phyloP scores from a whole-genome alignment of 2,888 invertebrate species.

The Ophion ellenae region DNA sequence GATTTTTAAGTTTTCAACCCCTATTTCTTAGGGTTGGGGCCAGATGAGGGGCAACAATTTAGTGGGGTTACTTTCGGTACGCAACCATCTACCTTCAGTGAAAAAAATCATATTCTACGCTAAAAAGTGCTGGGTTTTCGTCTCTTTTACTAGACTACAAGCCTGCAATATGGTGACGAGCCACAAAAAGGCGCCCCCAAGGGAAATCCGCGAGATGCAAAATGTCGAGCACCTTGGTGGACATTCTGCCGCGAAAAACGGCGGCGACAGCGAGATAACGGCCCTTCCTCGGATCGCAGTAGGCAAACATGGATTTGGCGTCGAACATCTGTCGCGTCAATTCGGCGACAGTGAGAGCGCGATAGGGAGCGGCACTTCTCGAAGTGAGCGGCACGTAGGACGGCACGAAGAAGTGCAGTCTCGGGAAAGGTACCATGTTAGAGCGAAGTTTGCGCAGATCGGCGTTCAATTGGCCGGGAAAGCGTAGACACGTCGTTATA shows the following conservation, averaged over 20 bases:
- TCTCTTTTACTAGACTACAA: too few relatives aligned
- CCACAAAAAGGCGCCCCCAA: constrained; percentile 1
- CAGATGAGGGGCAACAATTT: too few relatives aligned
- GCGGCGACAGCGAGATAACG: constrained; percentile 89
- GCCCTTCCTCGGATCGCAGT: constrained; percentile 88
- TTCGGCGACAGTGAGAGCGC: constrained; percentile 87
- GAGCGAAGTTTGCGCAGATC: constrained; percentile 95
- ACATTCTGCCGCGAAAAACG: constrained; percentile 88
- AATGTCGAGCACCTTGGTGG: constrained; percentile 75
- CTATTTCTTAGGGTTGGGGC: too few relatives aligned
- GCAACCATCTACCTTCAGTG: too few relatives aligned
- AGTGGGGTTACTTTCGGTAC: too few relatives aligned
- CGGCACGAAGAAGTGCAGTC: constrained; percentile 94
- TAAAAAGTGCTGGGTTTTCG: too few relatives aligned
- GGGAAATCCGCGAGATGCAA: neutral
- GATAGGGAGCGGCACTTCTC: constrained; percentile 85
- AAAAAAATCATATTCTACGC: too few relatives aligned
- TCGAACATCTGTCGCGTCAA: constrained; percentile 91
- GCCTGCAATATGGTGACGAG: neutral
- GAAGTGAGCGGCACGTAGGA: constrained; percentile 90
- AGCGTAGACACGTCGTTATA: constrained; percentile 93
- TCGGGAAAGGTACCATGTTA: constrained; percentile 97
- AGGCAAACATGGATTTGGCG: constrained; percentile 90
- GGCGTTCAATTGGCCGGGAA: constrained; percentile 96
- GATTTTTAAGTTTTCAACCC: too few relatives aligned